Conservation (phyloP, 2,888 invertebrate species). For the Polymixis lichenea region DNA sequence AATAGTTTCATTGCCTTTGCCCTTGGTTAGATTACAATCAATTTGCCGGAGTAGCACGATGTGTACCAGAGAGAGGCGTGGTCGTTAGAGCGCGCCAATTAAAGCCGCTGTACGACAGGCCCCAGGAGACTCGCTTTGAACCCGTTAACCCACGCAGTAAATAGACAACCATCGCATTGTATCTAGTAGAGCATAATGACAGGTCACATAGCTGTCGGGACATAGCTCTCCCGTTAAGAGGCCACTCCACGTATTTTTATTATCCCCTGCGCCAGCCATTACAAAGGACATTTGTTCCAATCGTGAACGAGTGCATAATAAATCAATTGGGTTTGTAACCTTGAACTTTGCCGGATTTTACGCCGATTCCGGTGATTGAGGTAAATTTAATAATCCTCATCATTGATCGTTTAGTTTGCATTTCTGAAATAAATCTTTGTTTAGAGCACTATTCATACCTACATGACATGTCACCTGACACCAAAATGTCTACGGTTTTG, state of each 20-base stretch:
- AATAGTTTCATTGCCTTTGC: conserved; percentile 58
- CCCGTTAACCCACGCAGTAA: conserved; percentile 58
- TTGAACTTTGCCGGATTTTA: conserved; percentile 47
- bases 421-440: background rate
- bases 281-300: conserved; percentile 44
- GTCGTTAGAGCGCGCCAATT: conserved; percentile 62
- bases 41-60: conserved; percentile 56
- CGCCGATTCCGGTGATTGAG: conserved; percentile 30
- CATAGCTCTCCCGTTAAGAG: conserved; percentile 55
- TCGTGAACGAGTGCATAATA: conserved; percentile 64
- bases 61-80: conserved; percentile 48
- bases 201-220: no score
- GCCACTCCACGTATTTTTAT: conserved; percentile 62
- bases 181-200: conserved; percentile 50
- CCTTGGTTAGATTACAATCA: conserved; percentile 64
- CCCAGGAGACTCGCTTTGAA: conserved; percentile 61
- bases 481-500: background rate
- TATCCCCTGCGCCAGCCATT: conserved; percentile 54
- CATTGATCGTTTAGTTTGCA: conserved; percentile 2
- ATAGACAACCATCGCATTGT: conserved; percentile 51
- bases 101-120: conserved; percentile 42
- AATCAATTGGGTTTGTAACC: conserved; percentile 53
- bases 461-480: background rate
- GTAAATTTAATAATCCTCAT: conserved; percentile 40
- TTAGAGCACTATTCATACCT: background rate